Percentiles rank a stretch among this genome's conserved stretches.
These are phyloP conservation scores for Berghia stephanieae DNA, from an alignment of 1,140 invertebrate species.

Conservation along the genomic window DNA sequence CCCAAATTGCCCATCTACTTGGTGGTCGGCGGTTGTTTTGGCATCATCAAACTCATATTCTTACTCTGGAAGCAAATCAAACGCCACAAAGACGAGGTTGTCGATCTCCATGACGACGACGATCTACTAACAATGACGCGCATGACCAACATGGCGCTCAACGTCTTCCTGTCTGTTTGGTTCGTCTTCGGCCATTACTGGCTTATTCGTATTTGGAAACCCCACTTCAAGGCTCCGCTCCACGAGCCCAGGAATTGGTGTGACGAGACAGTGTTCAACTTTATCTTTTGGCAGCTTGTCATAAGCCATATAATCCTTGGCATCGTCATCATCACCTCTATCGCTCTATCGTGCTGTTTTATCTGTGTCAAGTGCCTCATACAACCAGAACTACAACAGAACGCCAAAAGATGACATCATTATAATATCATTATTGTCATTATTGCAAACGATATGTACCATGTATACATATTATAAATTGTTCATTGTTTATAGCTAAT, in stretches of 20 bases:
- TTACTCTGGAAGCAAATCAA: slow-evolving; percentile 44
- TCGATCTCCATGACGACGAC: slow-evolving; percentile 42
- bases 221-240: slow-evolving; percentile 69
- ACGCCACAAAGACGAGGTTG: slow-evolving; percentile 40
- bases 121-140: slow-evolving; percentile 42
- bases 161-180: slow-evolving; percentile 70
- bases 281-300: slow-evolving; percentile 73
- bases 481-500: no score
- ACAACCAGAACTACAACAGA: no score
- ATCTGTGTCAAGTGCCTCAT: slow-evolving; percentile 42
- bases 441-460: no score
- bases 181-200: slow-evolving; percentile 76
- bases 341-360: slow-evolving; percentile 45
- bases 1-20: slow-evolving; percentile 60
- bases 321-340: slow-evolving; percentile 25
- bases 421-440: no score
- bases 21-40: slow-evolving; percentile 57
- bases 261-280: slow-evolving; percentile 55
- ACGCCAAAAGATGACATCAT: no score
- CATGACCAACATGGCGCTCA: slow-evolving; percentile 54
- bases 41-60: slow-evolving; percentile 48
- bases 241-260: slow-evolving; percentile 68
- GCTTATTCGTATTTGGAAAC: slow-evolving; percentile 49
- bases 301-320: slow-evolving; percentile 45
- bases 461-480: no score